These are phyloP conservation scores for Matsumurasca onukii DNA, from an alignment of 1,140 invertebrate genomes.

Conservation along the genomic window DNA sequence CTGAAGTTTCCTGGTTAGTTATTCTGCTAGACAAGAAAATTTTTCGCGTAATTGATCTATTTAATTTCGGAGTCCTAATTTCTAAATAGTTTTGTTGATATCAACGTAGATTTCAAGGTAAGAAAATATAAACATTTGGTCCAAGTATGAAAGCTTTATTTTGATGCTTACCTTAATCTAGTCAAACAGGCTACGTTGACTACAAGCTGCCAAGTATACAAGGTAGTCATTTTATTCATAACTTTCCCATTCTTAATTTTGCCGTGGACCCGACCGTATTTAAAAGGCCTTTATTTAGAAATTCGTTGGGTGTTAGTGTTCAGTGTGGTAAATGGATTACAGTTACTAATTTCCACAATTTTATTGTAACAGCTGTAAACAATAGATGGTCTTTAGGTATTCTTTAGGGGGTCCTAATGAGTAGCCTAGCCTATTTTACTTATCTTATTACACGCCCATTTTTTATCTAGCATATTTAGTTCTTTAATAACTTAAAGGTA, in stretches of 20 bases:
- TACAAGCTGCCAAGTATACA: slow-evolving; percentile 30
- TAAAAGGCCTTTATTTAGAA: too few relatives aligned
- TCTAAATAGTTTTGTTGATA: not conserved
- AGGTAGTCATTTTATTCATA: slow-evolving; percentile 29
- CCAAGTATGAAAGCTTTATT: not conserved
- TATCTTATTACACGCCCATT: too few relatives aligned
- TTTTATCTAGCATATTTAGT: too few relatives aligned
- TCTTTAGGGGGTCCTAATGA: too few relatives aligned
- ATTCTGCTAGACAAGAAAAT: slow-evolving; percentile 40
- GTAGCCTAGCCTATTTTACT: too few relatives aligned
- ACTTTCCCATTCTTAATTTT: slow-evolving; percentile 14
- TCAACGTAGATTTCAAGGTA: not conserved
- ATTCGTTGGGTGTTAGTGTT: too few relatives aligned
- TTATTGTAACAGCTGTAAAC: slow-evolving; percentile 3
- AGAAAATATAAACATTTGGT: not conserved
- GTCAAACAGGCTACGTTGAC: slow-evolving; percentile 32
- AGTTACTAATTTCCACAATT: too few relatives aligned
- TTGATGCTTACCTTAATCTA: slow-evolving; percentile 5
- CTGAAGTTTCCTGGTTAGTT: slow-evolving; percentile 43
- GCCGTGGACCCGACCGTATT: too few relatives aligned
- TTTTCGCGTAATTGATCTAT: slow-evolving; percentile 30
- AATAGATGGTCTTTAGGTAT: too few relatives aligned
- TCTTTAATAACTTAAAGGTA: too few relatives aligned
- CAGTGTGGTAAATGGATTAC: too few relatives aligned
- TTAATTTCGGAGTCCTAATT: slow-evolving; percentile 26